These are phyloP conservation scores for Ennomos fuscantarius DNA, from an alignment of 2,888 invertebrate species.

Conservation along the genomic window DNA sequence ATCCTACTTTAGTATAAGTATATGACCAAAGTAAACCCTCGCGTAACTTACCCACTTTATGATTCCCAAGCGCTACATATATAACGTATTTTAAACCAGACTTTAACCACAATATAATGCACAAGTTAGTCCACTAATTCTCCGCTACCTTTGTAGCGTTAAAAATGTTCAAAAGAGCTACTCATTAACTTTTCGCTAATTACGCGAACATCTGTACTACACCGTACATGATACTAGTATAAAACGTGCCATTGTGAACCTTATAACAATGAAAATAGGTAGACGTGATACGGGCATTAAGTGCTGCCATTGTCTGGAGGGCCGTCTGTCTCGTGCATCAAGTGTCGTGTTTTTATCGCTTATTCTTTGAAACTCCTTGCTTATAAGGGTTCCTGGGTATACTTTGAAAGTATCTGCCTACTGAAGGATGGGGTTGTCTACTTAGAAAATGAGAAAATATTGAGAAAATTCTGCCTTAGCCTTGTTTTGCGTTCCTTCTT, in stretches of 20 bases:
- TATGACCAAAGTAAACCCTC: too few species aligned
- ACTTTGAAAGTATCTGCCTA: slow-evolving; percentile 24
- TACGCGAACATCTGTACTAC: slow-evolving; percentile 60
- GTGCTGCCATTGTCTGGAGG: slow-evolving; percentile 75
- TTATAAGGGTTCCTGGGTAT: slow-evolving; percentile 29
- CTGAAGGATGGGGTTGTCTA: slow-evolving; percentile 24
- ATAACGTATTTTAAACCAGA: neutral
- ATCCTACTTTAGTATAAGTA: too few species aligned
- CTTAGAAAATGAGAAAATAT: slow-evolving; percentile 10
- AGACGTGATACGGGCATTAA: slow-evolving; percentile 69
- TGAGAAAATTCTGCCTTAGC: slow-evolving; percentile 9
- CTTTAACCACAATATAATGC: slow-evolving; percentile 1
- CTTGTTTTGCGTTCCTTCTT: neutral
- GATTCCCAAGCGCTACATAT: too few species aligned
- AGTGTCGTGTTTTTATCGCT: slow-evolving; percentile 74
- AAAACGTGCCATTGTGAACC: slow-evolving; percentile 25
- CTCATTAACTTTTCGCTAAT: slow-evolving; percentile 57
- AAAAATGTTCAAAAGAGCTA: slow-evolving; percentile 42
- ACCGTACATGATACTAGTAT: slow-evolving; percentile 20
- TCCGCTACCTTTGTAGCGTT: slow-evolving; percentile 28
- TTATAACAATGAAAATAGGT: slow-evolving; percentile 27
- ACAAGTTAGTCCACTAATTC: slow-evolving; percentile 10
- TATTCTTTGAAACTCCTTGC: slow-evolving; percentile 52
- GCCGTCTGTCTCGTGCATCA: slow-evolving; percentile 74
- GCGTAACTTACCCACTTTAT: too few species aligned